A percentile compares a stretch with the other conserved stretches of the same genome.
Evolutionary conservation across 2,797 vertebrate species (phyloP).

Genomic region (Rhinoraja longicauda): DNA sequence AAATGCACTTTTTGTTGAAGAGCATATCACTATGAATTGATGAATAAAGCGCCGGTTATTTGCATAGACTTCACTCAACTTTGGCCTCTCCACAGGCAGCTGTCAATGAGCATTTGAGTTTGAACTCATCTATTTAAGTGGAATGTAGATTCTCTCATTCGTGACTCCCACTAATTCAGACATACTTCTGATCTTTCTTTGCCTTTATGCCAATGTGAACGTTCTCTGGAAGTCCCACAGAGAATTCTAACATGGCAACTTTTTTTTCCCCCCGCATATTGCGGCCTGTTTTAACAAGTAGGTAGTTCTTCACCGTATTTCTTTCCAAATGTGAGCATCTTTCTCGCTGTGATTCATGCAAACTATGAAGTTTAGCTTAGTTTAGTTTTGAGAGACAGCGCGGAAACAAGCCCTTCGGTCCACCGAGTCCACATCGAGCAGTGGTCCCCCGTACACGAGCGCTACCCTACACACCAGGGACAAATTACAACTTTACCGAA

Average conservation of each 20-base stretch:
- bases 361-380: not conserved
- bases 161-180: not conserved
- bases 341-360: not conserved
- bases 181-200: not conserved
- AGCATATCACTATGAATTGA: not conserved
- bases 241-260: not conserved
- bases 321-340: not conserved
- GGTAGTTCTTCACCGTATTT: not conserved
- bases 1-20: not conserved
- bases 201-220: not conserved
- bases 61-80: not conserved
- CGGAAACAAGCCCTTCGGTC: too few species aligned
- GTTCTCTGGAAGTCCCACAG: not conserved
- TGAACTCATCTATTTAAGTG: not conserved
- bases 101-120: not conserved
- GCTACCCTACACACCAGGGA: too few species aligned
- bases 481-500: too few species aligned
- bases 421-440: too few species aligned
- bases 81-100: not conserved
- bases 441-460: too few species aligned
- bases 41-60: not conserved
- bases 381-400: not conserved
- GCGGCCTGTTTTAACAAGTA: not conserved
- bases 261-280: not conserved
- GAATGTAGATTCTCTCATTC: not conserved